phyloP scores from a whole-genome alignment of 2,888 invertebrate species.

The Himalopsyche tibetana region DNA sequence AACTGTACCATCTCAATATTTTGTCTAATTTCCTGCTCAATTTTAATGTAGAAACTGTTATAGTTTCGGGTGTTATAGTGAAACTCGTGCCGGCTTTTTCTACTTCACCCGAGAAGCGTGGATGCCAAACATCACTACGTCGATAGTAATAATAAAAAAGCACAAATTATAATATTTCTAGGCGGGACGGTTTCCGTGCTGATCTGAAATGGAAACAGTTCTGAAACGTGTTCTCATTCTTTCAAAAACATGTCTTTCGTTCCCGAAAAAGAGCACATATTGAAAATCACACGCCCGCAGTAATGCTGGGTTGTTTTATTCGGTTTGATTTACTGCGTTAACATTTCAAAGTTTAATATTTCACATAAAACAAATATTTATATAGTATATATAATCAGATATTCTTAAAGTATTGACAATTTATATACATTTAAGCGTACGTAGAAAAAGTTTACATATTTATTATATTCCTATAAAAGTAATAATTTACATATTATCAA shows the following conservation, averaged over 20 bases:
- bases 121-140: neutral
- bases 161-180: neutral
- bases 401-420: slow-evolving; percentile 61
- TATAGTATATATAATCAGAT: slow-evolving; percentile 39
- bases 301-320: neutral
- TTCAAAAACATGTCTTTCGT: neutral
- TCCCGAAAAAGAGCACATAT: neutral
- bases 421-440: slow-evolving; percentile 50
- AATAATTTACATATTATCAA: slow-evolving; percentile 44
- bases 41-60: slow-evolving; percentile 56
- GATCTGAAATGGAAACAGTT: neutral
- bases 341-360: slow-evolving; percentile 40
- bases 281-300: neutral
- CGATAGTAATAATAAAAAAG: slow-evolving; percentile 41
- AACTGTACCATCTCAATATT: slow-evolving; percentile 48
- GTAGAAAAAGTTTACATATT: slow-evolving; percentile 55
- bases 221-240: neutral
- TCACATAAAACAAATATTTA: slow-evolving; percentile 40
- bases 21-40: slow-evolving; percentile 57
- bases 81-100: neutral
- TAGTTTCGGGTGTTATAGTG: slow-evolving; percentile 14
- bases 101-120: slow-evolving; percentile 3
- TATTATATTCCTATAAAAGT: slow-evolving; percentile 53
- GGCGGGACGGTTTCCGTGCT: neutral
- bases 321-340: slow-evolving; percentile 22